Evolutionary conservation across 2,888 invertebrate genomes (phyloP), one percentile per base, ranked within the genome.

Genomic region (Hemistola chrysoprasaria): DNA sequence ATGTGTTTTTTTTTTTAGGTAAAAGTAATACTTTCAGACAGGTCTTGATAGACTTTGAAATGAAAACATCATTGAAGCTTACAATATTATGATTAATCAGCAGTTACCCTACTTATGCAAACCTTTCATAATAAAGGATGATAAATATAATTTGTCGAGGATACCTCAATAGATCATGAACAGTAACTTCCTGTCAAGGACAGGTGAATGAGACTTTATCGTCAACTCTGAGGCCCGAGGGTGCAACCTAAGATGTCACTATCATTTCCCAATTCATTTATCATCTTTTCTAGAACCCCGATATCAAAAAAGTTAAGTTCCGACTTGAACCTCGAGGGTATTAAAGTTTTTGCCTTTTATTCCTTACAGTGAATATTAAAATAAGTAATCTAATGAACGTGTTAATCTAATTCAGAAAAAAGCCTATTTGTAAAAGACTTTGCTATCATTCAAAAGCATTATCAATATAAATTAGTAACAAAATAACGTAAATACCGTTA

Each of bases 191-290:
- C 72, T 77, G 80, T 74, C 76, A 70, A 62, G 62, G 66, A 63
- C 78, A 78, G 75, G 74, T 77, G 78, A 81, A 80, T 77, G 78
- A 77, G 78, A 69, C 74, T 73, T 78, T 80, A 79, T 79, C 74
- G 66, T 59, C 42, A 52, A 50, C 54, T 43, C 56, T 59, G 55
- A 51, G 55, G 52, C 64, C 61, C 67, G 62, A 54, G 78, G 76
- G 76, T 71, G 74, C 75, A 71, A 66, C 68, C 65, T 65, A 63
- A 66, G 58, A 43, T 66, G 69, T 70, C 71, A 67, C 64, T 68
- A 67, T 71, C 72, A 69, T 65, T 70, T 62, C 61, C 59, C 62
- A 56, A 48, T 62, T 66, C 73, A 78, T 78, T 78, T 72, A 76
- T 77, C 74, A 77, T 63, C 56, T 56, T 42, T 54, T 50, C 25